Base-by-base conservation (phyloP, 1,140 invertebrate species). In the Acromyrmex charruanus region DNA sequence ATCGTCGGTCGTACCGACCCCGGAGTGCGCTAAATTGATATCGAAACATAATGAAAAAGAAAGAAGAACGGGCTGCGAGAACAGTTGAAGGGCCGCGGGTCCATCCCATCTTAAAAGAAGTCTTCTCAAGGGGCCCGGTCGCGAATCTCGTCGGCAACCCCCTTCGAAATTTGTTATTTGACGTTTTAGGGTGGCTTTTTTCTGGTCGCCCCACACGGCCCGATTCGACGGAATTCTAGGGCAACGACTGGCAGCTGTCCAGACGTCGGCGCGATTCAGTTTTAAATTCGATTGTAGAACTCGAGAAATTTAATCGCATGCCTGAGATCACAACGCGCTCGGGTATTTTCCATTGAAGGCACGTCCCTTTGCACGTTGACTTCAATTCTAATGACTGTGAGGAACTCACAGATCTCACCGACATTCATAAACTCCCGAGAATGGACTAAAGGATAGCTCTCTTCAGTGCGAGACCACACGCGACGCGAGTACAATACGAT, bases 21-120 rank as follows among this genome's bases (percentile, higher is more conserved):
- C 59, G 61, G 39, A 87, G 75, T 85, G 90, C 91, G 88, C 90
- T 87, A 92, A 88, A 88, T 91, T 90, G 90, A 92, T 91, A 86
- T 91, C 88, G 89, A 74, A 91, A 92, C 55, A 93, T 91, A 94
- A 92, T 90, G 88, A 88, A 74, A 86, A 71, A 55, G 85, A 89
- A 82, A 82, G 82, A 88, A 74, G 72, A 79, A 87, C 82, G 89
- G 89, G 87, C 89, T 92, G 82, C 74, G 80, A 69, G 31, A 65
- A 58, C 85, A 87, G 85, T 84, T 79, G 77, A 85, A 77, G 85
- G 75, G 74, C 65, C 77, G 77, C 77, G 77, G 63, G 63, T 68
- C 84, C 58, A 88, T 89, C 86, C 63, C 63, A 81, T 89, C 75
- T 86, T 71, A 39, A 68, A 77, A 79, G 77, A 68, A 84, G 68